phyloP scores from a whole-genome alignment of 1,140 invertebrate genomes.

The Papilio aristodemus region DNA sequence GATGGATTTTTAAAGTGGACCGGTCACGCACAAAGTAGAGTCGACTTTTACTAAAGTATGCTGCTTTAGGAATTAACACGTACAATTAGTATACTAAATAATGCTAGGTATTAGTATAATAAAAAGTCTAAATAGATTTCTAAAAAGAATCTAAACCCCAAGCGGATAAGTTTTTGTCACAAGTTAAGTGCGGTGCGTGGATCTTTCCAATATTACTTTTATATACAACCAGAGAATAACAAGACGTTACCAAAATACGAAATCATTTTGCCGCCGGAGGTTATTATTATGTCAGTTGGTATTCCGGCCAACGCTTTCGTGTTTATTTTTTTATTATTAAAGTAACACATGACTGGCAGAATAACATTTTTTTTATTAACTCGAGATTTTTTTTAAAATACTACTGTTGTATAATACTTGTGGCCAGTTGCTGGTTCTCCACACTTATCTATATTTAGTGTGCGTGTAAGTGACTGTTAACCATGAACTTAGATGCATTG shows the following conservation, averaged over 20 bases:
- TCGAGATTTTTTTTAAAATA: too few species aligned
- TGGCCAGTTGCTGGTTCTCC: too few species aligned
- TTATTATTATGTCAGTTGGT: background rate
- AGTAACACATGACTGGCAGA: background rate
- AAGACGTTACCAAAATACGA: constrained; percentile 15
- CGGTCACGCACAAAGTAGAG: too few species aligned
- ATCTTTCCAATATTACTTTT: constrained; percentile 21
- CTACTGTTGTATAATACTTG: too few species aligned
- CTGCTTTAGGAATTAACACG: too few species aligned
- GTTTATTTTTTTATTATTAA: background rate
- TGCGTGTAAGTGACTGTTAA: too few species aligned
- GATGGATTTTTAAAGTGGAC: too few species aligned
- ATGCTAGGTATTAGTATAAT: too few species aligned
- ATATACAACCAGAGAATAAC: background rate
- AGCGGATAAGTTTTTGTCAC: constrained; percentile 6
- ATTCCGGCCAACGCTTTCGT: constrained; percentile 8
- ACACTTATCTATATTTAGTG: too few species aligned
- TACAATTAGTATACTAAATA: too few species aligned
- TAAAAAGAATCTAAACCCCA: background rate
- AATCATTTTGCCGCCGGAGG: background rate
- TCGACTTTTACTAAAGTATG: too few species aligned
- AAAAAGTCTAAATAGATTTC: background rate
- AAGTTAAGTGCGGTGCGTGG: constrained; percentile 10
- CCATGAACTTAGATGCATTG: too few species aligned
- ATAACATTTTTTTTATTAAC: background rate